A percentile compares a stretch with the other conserved stretches of the same genome.
These are phyloP conservation scores for Mus musculus DNA, from an alignment of 2,113 vertebrate genomes.

Conservation along the genomic window DNA sequence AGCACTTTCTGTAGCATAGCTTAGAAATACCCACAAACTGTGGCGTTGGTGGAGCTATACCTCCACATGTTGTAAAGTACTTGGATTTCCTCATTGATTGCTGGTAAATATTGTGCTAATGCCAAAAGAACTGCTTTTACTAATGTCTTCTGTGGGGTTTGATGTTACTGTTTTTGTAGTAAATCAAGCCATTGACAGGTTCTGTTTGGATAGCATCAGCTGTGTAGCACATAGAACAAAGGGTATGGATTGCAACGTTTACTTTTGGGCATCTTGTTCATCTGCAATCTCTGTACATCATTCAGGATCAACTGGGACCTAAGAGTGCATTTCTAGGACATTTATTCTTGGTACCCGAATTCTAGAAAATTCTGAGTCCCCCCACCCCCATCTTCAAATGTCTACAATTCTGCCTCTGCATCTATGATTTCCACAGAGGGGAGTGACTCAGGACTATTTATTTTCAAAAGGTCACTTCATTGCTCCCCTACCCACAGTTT, in stretches of 20 bases:
- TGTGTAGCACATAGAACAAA: background rate
- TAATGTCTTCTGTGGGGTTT: background rate
- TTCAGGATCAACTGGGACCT: background rate
- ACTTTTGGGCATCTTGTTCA: background rate
- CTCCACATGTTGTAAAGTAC: background rate
- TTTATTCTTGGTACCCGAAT: background rate
- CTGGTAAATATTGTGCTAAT: background rate
- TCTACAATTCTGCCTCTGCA: background rate
- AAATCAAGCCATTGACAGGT: background rate
- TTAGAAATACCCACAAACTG: conserved; percentile 16
- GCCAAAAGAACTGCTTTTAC: background rate
- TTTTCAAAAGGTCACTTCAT: background rate
- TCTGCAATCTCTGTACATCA: background rate
- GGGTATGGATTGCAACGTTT: background rate
- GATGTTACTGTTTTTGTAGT: conserved; percentile 16
- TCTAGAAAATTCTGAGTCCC: background rate
- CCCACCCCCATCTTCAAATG: background rate
- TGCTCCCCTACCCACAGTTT: background rate
- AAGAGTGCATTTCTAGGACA: background rate
- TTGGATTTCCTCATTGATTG: background rate
- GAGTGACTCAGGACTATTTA: background rate
- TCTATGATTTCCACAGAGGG: background rate
- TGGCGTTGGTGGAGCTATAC: background rate
- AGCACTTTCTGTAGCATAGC: background rate
- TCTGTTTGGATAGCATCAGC: background rate